These are phyloP conservation scores for Tetheella fluctuosa DNA, from an alignment of 2,888 invertebrate species.

Conservation along the genomic window DNA sequence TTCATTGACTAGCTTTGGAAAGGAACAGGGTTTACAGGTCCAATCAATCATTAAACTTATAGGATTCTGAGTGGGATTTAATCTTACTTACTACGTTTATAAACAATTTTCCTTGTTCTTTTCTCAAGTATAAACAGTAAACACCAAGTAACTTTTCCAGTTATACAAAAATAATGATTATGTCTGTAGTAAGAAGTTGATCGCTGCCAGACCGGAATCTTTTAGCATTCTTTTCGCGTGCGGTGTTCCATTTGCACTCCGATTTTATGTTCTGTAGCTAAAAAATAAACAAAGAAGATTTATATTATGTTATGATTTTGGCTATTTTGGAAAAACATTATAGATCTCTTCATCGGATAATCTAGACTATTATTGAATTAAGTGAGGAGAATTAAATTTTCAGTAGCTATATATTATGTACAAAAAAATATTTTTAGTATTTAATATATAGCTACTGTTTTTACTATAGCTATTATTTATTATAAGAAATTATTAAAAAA, in stretches of 20 bases:
- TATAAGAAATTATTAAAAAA: too few species aligned
- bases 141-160: constrained; percentile 14
- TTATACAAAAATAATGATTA: constrained; percentile 23
- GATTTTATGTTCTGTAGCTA: background rate
- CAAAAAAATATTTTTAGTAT: too few species aligned
- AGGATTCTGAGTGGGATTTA: too few species aligned
- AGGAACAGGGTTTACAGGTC: too few species aligned
- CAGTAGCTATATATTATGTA: too few species aligned
- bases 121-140: constrained; percentile 14
- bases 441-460: too few species aligned
- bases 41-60: too few species aligned
- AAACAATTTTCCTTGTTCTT: constrained; percentile 25
- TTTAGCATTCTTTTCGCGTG: constrained; percentile 43
- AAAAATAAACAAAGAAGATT: background rate
- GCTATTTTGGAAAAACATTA: background rate
- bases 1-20: too few species aligned
- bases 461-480: too few species aligned
- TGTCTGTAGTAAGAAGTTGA: constrained; percentile 24
- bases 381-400: too few species aligned
- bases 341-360: background rate
- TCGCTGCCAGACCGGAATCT: constrained; percentile 37
- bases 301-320: background rate
- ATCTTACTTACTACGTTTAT: too few species aligned
- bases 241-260: constrained; percentile 20
- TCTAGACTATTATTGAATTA: too few species aligned